These are phyloP conservation scores for Ammospiza maritima DNA, from an alignment of 2,797 vertebrate genomes.

Conservation along the genomic window DNA sequence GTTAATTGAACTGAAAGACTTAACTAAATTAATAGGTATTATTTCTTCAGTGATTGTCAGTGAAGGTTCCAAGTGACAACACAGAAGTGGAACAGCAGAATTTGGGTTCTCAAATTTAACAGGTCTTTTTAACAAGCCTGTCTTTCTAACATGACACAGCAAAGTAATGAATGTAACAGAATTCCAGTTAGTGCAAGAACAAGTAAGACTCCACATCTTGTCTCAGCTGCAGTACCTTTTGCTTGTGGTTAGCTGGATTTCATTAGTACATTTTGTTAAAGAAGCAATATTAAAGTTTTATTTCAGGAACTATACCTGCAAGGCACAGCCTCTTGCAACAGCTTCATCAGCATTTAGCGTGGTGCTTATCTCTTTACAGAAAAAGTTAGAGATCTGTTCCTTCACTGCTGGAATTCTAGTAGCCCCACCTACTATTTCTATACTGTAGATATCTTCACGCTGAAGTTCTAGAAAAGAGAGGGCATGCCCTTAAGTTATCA, in stretches of 20 bases:
- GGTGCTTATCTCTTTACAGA: constrained; percentile 83
- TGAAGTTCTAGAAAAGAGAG: constrained; percentile 77
- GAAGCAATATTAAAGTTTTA: neutral
- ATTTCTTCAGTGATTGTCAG: neutral
- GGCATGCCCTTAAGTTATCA: neutral
- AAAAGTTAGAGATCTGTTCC: constrained; percentile 80
- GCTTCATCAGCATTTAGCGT: constrained; percentile 84
- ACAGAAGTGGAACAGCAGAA: neutral
- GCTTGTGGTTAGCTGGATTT: neutral
- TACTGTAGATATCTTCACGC: constrained; percentile 81
- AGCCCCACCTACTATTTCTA: constrained; percentile 84
- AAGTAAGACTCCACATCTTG: neutral
- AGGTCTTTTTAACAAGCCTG: neutral
- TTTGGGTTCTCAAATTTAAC: neutral
- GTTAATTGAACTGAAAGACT: neutral
- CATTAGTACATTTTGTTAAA: neutral
- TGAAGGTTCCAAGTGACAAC: neutral
- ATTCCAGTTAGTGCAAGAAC: neutral
- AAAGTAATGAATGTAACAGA: neutral
- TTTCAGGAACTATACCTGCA: constrained; percentile 74
- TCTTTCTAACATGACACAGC: neutral
- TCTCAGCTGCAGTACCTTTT: neutral
- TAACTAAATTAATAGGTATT: neutral
- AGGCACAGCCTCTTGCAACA: constrained; percentile 83
- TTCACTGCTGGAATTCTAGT: constrained; percentile 84